A percentile compares a stretch with the other conserved stretches of the same genome.
Evolutionary conservation across 2,113 vertebrate genomes (phyloP).

Genomic region (Actenoides hombroni): DNA sequence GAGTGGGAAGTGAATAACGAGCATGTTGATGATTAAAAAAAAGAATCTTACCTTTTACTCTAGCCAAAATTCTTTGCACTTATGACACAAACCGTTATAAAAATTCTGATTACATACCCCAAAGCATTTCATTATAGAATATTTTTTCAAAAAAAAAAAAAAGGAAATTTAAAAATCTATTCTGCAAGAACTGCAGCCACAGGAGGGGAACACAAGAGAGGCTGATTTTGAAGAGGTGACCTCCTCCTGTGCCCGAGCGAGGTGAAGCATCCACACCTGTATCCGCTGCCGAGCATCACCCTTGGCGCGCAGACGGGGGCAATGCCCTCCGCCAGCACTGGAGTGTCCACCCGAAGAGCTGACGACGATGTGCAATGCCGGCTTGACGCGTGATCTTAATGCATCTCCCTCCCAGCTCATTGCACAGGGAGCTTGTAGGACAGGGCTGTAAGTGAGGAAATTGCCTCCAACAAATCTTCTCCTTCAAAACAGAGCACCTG

Average conservation of each 20-base stretch:
- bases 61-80: constrained; percentile 53
- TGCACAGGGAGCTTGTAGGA: background rate
- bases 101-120: background rate
- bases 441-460: background rate
- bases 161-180: background rate
- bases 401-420: fast-evolving
- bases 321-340: fast-evolving
- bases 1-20: constrained; percentile 70
- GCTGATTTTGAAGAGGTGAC: background rate
- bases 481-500: background rate
- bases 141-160: background rate
- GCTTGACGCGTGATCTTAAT: background rate
- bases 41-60: constrained; percentile 40
- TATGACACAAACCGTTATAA: constrained; percentile 20
- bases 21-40: constrained; percentile 56
- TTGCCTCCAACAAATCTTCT: background rate
- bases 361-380: fast-evolving
- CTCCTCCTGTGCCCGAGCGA: background rate
- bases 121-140: constrained; percentile 33
- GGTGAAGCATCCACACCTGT: background rate
- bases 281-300: fast-evolving
- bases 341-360: background rate
- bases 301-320: background rate
- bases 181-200: background rate
- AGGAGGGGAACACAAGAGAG: background rate